These are phyloP conservation scores for Phodopus roborovskii DNA, from an alignment of 2,113 vertebrate genomes.

Conservation along the genomic window DNA sequence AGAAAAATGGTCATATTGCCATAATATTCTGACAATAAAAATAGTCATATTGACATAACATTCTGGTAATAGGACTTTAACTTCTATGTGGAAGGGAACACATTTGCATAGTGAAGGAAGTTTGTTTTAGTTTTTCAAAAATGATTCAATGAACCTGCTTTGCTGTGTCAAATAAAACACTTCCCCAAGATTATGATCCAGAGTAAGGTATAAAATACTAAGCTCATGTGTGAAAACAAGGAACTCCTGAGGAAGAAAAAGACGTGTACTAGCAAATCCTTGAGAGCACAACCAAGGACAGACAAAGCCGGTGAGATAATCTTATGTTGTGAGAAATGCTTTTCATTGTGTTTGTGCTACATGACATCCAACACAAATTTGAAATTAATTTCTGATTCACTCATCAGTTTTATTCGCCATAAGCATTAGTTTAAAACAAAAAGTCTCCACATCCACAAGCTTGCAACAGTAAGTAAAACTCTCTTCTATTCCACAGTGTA, in stretches of 20 bases:
- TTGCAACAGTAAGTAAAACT: background rate
- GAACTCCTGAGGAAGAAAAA: background rate
- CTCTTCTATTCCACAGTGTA: background rate
- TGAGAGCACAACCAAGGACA: background rate
- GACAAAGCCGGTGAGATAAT: background rate
- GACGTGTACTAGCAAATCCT: background rate
- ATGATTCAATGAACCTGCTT: conserved; percentile 8
- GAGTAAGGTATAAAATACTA: background rate
- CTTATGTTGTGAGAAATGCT: background rate
- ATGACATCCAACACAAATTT: background rate
- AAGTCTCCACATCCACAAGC: background rate
- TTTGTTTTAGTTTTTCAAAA: background rate
- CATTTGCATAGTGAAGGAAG: background rate
- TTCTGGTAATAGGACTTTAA: background rate
- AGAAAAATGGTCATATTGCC: background rate
- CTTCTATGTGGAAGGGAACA: background rate
- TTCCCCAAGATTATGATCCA: background rate
- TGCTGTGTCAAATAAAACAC: background rate
- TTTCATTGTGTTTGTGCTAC: background rate
- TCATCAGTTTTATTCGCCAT: background rate
- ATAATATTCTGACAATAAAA: background rate
- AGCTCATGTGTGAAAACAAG: background rate
- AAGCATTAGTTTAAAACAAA: background rate
- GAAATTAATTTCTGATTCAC: conserved; percentile 19
- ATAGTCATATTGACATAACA: background rate